Evolutionary conservation across 2,113 vertebrate genomes (phyloP).

Genomic region (human): DNA sequence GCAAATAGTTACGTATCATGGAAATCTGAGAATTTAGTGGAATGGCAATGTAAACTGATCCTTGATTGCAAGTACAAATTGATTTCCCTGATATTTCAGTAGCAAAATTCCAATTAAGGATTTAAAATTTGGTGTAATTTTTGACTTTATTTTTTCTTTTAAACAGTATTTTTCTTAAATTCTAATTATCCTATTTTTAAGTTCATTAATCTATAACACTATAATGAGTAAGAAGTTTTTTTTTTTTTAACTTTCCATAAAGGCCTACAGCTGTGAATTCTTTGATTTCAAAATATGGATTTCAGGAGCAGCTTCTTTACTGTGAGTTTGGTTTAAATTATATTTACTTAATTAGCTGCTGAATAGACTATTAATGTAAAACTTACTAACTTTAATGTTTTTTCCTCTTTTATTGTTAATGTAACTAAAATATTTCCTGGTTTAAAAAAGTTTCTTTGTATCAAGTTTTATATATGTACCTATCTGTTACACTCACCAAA

Average conservation of each 20-base stretch:
- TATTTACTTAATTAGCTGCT: constrained; percentile 37
- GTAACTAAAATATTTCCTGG: constrained; percentile 2
- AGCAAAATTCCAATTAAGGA: constrained; percentile 13
- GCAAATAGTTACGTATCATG: not conserved
- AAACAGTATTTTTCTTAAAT: constrained; percentile 4
- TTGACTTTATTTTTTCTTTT: not conserved
- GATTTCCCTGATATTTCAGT: not conserved
- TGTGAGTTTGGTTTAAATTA: constrained; percentile 88
- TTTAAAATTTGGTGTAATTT: not conserved
- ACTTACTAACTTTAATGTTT: not conserved
- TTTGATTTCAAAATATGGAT: constrained; percentile 92
- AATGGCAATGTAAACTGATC: not conserved
- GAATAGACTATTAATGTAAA: constrained; percentile 31
- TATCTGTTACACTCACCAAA: not conserved
- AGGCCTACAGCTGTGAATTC: constrained; percentile 94
- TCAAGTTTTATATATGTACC: not conserved
- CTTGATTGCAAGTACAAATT: not conserved
- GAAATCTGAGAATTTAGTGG: not conserved
- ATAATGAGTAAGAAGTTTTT: not conserved
- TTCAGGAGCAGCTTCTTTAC: constrained; percentile 97
- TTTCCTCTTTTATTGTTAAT: not conserved
- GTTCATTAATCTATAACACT: not conserved
- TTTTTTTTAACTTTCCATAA: constrained; percentile 49
- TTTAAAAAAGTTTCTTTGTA: not conserved
- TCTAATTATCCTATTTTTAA: not conserved